These are phyloP conservation scores for Periophthalmodon schlosseri DNA, from an alignment of 2,113 vertebrate genomes.

Conservation along the genomic window DNA sequence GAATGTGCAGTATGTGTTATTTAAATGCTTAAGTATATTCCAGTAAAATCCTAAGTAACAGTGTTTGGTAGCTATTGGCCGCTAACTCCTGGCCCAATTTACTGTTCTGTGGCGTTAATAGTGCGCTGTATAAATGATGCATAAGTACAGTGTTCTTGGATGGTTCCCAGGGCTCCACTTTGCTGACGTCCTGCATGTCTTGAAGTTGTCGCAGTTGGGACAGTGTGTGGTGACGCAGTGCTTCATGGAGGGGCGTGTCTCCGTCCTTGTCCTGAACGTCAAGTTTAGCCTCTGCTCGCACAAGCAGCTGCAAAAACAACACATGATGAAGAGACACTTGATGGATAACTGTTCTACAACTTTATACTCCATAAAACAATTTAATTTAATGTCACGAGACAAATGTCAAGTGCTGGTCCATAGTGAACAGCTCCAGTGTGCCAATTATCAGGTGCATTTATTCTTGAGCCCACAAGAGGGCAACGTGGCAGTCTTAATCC, in stretches of 20 bases:
- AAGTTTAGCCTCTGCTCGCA: constrained; percentile 95
- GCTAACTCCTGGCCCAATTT: constrained; percentile 9
- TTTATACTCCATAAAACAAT: constrained; percentile 21
- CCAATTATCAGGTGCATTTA: constrained; percentile 48
- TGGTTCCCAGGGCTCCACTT: constrained; percentile 97
- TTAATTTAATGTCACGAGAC: constrained; percentile 37
- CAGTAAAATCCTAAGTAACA: not conserved
- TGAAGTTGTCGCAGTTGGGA: constrained; percentile 97
- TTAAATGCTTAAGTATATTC: not conserved
- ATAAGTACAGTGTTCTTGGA: constrained; percentile 96
- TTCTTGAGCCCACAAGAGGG: constrained; percentile 76
- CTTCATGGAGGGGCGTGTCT: constrained; percentile 96
- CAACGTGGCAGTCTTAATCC: constrained; percentile 61
- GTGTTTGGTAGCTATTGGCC: constrained; percentile 1
- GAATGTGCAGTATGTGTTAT: not conserved
- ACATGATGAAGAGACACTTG: constrained; percentile 16
- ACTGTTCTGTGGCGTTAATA: not conserved
- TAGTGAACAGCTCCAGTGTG: constrained; percentile 23
- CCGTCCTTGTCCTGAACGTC: constrained; percentile 99
- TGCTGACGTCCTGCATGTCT: constrained; percentile 99
- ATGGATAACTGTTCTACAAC: not conserved
- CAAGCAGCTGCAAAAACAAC: constrained; percentile 83
- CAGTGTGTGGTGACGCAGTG: constrained; percentile 95
- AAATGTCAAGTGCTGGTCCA: constrained; percentile 44
- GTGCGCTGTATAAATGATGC: constrained; percentile 31